These are phyloP conservation scores for Epinephelus malabaricus DNA, from an alignment of 2,797 vertebrate species.

Conservation along the genomic window DNA sequence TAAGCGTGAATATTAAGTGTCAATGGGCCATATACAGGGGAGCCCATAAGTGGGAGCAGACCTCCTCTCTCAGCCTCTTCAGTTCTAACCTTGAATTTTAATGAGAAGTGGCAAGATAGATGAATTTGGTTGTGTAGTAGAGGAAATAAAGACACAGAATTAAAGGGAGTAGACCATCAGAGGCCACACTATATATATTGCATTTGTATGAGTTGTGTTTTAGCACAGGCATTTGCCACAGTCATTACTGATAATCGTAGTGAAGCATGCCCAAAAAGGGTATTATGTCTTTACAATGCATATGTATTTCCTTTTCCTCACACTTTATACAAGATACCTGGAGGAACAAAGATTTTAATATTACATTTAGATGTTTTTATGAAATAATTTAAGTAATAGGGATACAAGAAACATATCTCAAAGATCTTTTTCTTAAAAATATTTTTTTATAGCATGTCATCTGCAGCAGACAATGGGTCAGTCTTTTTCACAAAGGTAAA, in stretches of 20 bases:
- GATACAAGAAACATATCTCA: too few relatives aligned
- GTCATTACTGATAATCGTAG: background rate
- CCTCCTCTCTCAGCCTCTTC: conserved; percentile 2
- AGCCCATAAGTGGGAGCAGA: background rate
- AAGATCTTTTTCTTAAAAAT: too few relatives aligned
- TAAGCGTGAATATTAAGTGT: conserved; percentile 38
- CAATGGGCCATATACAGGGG: background rate
- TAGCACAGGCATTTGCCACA: background rate
- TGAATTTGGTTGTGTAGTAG: background rate
- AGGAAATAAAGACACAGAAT: background rate
- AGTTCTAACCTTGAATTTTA: conserved; percentile 25
- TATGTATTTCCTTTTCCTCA: background rate
- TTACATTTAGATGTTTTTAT: too few relatives aligned
- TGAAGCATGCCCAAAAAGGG: background rate
- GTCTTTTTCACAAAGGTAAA: too few relatives aligned
- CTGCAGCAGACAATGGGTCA: too few relatives aligned
- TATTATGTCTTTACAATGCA: background rate
- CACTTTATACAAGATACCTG: too few relatives aligned
- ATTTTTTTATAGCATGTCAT: too few relatives aligned
- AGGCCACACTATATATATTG: background rate
- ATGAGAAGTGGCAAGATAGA: background rate
- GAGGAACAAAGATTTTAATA: too few relatives aligned
- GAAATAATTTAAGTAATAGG: too few relatives aligned
- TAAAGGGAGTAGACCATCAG: background rate
- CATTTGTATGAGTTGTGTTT: background rate